A percentile compares a stretch with the other conserved stretches of the same genome.
Conservation (phyloP, 1,140 invertebrate species). For the Drosophila bocqueti region DNA sequence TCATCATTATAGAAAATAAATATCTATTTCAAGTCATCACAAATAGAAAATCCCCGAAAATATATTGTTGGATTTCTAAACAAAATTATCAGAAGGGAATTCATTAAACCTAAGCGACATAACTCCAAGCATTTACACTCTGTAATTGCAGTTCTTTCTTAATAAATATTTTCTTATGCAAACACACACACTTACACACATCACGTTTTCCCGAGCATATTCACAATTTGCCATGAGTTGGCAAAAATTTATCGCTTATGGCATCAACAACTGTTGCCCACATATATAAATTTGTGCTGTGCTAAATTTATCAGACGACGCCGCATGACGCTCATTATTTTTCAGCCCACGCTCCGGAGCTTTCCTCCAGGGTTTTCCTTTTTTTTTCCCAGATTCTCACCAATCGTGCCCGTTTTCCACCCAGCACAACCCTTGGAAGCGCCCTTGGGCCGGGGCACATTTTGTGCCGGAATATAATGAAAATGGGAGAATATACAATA, state of each 20-base stretch:
- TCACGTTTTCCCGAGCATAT: conserved; percentile 18
- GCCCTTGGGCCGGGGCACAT: conserved; percentile 23
- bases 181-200: conserved; percentile 1
- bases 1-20: not conserved
- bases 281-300: conserved; percentile 44
- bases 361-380: conserved; percentile 7
- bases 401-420: conserved; percentile 22
- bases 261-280: conserved; percentile 58
- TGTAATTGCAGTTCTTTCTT: conserved; percentile 24
- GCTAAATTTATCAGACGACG: conserved; percentile 59
- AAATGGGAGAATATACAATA: conserved; percentile 40
- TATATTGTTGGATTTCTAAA: not conserved
- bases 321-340: conserved; percentile 63
- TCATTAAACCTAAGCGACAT: not conserved
- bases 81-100: not conserved
- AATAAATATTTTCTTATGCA: conserved; percentile 19
- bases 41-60: not conserved
- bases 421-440: conserved; percentile 22
- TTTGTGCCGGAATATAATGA: conserved; percentile 56
- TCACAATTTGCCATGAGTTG: conserved; percentile 50
- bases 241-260: conserved; percentile 59
- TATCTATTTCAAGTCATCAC: no score
- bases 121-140: not conserved
- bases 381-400: conserved; percentile 6
- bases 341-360: conserved; percentile 38